A percentile compares a stretch with the other conserved stretches of the same genome.
phyloP scores from a whole-genome alignment of 2,113 vertebrate genomes.

The Bagarius yarrelli region DNA sequence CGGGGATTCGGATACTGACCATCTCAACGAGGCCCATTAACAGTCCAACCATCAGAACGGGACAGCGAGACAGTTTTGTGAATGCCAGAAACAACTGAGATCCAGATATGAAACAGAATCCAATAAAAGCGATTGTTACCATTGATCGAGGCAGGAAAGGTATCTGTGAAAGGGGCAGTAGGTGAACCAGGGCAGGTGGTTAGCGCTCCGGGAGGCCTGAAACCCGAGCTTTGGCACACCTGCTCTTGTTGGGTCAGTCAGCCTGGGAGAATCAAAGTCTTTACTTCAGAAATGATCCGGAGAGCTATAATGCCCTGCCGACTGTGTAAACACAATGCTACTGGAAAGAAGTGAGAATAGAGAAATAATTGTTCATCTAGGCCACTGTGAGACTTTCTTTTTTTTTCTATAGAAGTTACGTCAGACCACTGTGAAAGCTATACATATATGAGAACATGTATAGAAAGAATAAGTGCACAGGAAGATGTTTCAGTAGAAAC shows the following conservation, averaged over 20 bases:
- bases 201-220: conserved; percentile 55
- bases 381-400: neutral
- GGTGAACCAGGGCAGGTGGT: conserved; percentile 56
- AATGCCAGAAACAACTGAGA: neutral
- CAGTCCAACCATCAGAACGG: neutral
- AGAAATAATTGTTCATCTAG: conserved; percentile 34
- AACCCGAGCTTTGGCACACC: conserved; percentile 75
- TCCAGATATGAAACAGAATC: conserved; percentile 36
- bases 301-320: conserved; percentile 57
- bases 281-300: conserved; percentile 62
- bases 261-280: conserved; percentile 66
- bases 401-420: conserved; percentile 22
- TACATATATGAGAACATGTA: neutral
- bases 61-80: neutral
- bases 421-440: neutral
- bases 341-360: conserved; percentile 54
- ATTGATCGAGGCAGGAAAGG: conserved; percentile 37
- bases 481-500: neutral
- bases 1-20: neutral
- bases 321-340: conserved; percentile 58
- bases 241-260: conserved; percentile 67
- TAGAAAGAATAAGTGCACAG: neutral
- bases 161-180: conserved; percentile 27
- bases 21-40: neutral
- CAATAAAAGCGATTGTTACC: conserved; percentile 34